Conservation (phyloP, 2,113 vertebrate genomes). For the Platichthys stellatus region DNA sequence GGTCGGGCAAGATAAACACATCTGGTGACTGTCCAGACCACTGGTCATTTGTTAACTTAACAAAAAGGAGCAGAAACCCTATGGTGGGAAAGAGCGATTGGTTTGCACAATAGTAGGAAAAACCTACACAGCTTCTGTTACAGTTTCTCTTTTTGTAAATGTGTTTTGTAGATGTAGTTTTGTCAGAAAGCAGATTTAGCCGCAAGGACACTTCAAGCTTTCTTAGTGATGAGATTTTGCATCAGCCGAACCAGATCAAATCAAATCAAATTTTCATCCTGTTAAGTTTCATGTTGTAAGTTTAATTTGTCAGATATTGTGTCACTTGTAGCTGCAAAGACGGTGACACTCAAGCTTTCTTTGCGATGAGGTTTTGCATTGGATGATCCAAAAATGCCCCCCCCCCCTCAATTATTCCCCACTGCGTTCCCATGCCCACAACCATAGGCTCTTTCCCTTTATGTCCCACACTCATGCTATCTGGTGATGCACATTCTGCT, state of each 20-base stretch:
- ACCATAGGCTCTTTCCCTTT: constrained; percentile 24
- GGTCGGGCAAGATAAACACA: constrained; percentile 67
- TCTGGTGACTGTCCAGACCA: constrained; percentile 48
- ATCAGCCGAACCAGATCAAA: no score
- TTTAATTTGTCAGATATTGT: background rate
- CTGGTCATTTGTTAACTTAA: background rate
- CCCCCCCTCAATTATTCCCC: background rate
- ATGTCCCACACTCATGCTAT: constrained; percentile 50
- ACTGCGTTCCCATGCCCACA: background rate
- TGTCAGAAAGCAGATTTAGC: constrained; percentile 10
- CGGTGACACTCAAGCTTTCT: background rate
- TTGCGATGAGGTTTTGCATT: constrained; percentile 7
- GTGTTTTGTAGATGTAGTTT: background rate
- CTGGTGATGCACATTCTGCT: constrained; percentile 66
- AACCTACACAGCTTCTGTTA: background rate
- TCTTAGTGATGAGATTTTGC: background rate
- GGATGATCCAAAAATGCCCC: constrained; percentile 13
- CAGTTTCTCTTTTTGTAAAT: background rate
- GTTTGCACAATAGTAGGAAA: background rate
- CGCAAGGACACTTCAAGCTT: background rate
- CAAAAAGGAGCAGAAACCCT: background rate
- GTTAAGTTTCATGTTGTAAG: background rate
- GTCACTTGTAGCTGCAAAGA: no score
- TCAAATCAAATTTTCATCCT: background rate
- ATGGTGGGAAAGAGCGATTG: background rate